Conservation (phyloP, 2,113 vertebrate species). For the Archocentrus centrarchus region DNA sequence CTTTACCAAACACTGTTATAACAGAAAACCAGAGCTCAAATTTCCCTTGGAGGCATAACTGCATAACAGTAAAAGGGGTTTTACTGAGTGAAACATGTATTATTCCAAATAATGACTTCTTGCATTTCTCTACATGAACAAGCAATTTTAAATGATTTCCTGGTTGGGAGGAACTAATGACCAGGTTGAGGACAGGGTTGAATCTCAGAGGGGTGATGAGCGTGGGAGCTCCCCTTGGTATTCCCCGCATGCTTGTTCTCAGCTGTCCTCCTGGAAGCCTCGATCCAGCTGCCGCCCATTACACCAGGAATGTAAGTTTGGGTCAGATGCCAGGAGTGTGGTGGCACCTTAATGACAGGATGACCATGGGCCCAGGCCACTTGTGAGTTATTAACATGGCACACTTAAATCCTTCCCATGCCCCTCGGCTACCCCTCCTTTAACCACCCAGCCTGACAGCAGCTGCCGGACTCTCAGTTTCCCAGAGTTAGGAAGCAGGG, state of each 20-base stretch:
- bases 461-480: slow-evolving; percentile 71
- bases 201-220: slow-evolving; percentile 48
- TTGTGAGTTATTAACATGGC: slow-evolving; percentile 82
- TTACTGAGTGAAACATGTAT: not conserved
- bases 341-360: slow-evolving; percentile 83
- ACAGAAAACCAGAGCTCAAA: not conserved
- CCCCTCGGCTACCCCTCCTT: slow-evolving; percentile 36
- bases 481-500: slow-evolving; percentile 64
- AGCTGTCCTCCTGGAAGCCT: slow-evolving; percentile 84
- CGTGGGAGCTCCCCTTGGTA: slow-evolving; percentile 56
- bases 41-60: not conserved
- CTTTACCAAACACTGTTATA: not conserved
- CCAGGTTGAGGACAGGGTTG: not conserved
- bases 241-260: slow-evolving; percentile 62
- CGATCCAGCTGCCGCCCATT: slow-evolving; percentile 86
- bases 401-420: slow-evolving; percentile 76
- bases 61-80: not conserved
- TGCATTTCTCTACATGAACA: slow-evolving; percentile 9
- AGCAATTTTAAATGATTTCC: slow-evolving; percentile 32
- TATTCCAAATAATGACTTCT: slow-evolving; percentile 32
- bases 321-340: slow-evolving; percentile 75
- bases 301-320: slow-evolving; percentile 83
- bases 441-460: slow-evolving; percentile 58
- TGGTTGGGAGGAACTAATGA: slow-evolving; percentile 33
- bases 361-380: slow-evolving; percentile 75